Conservation (phyloP, 1,140 invertebrate species). For the Atopsyche davidsoni region DNA sequence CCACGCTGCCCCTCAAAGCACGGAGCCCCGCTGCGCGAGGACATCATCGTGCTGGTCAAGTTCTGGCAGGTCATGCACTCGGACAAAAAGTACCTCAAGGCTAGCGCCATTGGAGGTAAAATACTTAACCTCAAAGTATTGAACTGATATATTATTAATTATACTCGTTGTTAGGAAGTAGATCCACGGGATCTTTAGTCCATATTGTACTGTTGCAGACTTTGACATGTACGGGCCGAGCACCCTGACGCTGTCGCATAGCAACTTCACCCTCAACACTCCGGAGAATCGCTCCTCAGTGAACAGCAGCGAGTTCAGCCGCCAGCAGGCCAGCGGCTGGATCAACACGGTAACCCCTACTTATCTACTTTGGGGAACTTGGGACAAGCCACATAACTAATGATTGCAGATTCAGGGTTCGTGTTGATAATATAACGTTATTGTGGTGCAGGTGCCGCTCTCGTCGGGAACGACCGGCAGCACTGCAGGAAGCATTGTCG, state of each 20-base stretch:
- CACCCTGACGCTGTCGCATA: slow-evolving; percentile 45
- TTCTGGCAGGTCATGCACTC: slow-evolving; percentile 96
- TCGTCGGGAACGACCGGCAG: slow-evolving; percentile 43
- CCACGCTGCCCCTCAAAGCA: slow-evolving; percentile 80
- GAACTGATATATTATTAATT: too few species aligned
- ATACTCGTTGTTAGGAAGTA: too few species aligned
- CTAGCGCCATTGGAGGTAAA: slow-evolving; percentile 59
- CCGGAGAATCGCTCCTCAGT: slow-evolving; percentile 45
- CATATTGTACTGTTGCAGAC: slow-evolving; percentile 38
- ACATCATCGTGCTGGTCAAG: slow-evolving; percentile 82
- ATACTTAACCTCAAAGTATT: slow-evolving; percentile 6
- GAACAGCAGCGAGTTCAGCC: slow-evolving; percentile 54
- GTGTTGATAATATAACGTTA: too few species aligned
- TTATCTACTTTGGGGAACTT: too few species aligned
- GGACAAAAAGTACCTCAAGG: slow-evolving; percentile 94
- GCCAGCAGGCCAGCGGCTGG: slow-evolving; percentile 68
- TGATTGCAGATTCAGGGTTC: too few species aligned
- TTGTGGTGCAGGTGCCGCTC: slow-evolving; percentile 40
- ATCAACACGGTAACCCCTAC: slow-evolving; percentile 68
- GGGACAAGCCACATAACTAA: neutral
- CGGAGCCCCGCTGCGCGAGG: slow-evolving; percentile 71
- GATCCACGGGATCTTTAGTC: too few species aligned
- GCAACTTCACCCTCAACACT: slow-evolving; percentile 40
- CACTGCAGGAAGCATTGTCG: slow-evolving; percentile 56
- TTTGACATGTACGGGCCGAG: slow-evolving; percentile 47